Evolutionary conservation across 2,797 vertebrate genomes (phyloP), one percentile per base, ranked within the genome.

Genomic region (Siniperca obscura): DNA sequence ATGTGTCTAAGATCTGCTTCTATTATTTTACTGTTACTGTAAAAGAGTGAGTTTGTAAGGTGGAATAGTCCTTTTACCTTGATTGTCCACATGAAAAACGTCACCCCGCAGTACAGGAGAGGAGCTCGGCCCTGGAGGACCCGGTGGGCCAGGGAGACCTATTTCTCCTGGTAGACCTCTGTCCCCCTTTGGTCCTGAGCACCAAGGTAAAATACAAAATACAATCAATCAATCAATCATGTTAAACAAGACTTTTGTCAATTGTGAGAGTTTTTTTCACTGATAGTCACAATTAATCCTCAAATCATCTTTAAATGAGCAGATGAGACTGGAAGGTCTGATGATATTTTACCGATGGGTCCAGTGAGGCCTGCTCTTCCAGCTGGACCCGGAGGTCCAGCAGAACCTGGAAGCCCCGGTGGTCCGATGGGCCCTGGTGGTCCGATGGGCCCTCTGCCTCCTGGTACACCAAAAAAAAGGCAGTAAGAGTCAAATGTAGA

Each of bases 131-230:
- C 80, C 87, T 2, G 90, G 82, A 16, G 93, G 94, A 25, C 96
- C 97, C 0, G 97, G 96, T 14, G 93, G 95, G 0, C 97, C 97
- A 0, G 90, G 91, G 5, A 73, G 82, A 70, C 95, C 95, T 0
- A 40, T 91, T 85, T 95, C 95, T 90, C 98, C 97, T 50, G 95
- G 94, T 70, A 93, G 86, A 82, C 97, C 98, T 72, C 94, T 95
- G 21, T 96, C 96, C 40, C 98, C 98, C 69, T 94, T 96, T 17
- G 96, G 93, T 56, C 97, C 97, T 98, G 74, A 87, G 7, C n/a
- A 82, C 14, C 14, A 61, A 65, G 17, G 11, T 34, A 52, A 83
- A 74, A 42, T 0, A 82, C 10, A 66, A 71, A 79, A 81, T 42
- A 46, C 5, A 69, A 42, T 55, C 11, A 62, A 76, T 50, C 14